Evolutionary conservation across 2,113 vertebrate species (phyloP).

Genomic region (Macquaria australasica): DNA sequence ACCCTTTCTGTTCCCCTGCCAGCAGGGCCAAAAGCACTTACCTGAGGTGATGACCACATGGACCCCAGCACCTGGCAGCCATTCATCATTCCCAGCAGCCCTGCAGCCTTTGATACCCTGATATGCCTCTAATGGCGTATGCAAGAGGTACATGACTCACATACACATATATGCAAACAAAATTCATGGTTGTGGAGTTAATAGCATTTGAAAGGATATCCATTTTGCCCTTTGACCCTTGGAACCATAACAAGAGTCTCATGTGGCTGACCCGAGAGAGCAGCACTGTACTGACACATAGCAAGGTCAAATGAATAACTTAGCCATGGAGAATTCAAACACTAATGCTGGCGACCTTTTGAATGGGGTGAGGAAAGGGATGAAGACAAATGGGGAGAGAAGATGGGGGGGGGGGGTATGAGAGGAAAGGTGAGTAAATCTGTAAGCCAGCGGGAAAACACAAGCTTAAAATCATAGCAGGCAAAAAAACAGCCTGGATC

Average conservation of each 20-base stretch:
- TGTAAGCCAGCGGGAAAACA: slow-evolving; percentile 30
- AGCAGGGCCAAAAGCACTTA: slow-evolving; percentile 48
- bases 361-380: slow-evolving; percentile 11
- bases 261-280: slow-evolving; percentile 60
- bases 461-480: slow-evolving; percentile 2
- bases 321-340: slow-evolving; percentile 58
- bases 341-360: slow-evolving; percentile 56
- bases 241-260: slow-evolving; percentile 66
- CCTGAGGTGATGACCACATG: slow-evolving; percentile 64
- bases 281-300: slow-evolving; percentile 65
- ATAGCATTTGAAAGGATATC: slow-evolving; percentile 67
- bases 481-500: slow-evolving; percentile 17
- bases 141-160: slow-evolving; percentile 20
- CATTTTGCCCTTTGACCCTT: slow-evolving; percentile 63
- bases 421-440: slow-evolving; percentile 37
- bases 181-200: slow-evolving; percentile 35
- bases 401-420: neutral
- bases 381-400: slow-evolving; percentile 35
- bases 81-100: slow-evolving; percentile 73
- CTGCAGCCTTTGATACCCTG: slow-evolving; percentile 64
- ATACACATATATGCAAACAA: slow-evolving; percentile 49
- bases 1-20: slow-evolving; percentile 60
- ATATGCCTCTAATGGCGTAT: slow-evolving; percentile 47
- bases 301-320: slow-evolving; percentile 66
- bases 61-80: slow-evolving; percentile 72